phyloP scores from a whole-genome alignment of 2,888 invertebrate species.

The Microctonus brassicae region DNA sequence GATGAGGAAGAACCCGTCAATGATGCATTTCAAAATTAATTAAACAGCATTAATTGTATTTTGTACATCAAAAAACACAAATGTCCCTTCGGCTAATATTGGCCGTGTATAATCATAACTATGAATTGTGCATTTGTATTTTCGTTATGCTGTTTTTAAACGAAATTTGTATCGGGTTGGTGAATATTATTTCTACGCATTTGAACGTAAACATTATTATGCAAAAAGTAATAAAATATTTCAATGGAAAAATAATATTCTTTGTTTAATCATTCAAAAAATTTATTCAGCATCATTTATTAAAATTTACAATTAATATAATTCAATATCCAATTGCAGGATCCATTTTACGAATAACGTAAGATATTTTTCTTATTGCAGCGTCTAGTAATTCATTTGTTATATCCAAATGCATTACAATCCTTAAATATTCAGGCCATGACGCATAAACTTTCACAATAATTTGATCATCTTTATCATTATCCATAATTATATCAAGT shows the following conservation, averaged over 20 bases:
- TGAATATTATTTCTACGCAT: constrained; percentile 8
- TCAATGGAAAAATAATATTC: constrained; percentile 4
- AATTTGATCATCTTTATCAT: constrained; percentile 71
- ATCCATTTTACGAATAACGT: constrained; percentile 78
- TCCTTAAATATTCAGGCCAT: constrained; percentile 74
- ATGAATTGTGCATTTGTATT: constrained; percentile 13
- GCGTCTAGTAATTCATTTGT: constrained; percentile 77
- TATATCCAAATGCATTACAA: constrained; percentile 82
- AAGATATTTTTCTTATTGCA: constrained; percentile 79
- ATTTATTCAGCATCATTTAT: too few relatives aligned
- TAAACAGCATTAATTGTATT: not conserved
- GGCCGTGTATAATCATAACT: not conserved
- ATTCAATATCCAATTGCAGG: too few relatives aligned
- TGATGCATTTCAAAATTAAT: constrained; percentile 66
- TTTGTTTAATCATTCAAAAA: not conserved
- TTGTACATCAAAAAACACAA: constrained; percentile 1
- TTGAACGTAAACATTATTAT: constrained; percentile 28
- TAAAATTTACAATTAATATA: too few relatives aligned
- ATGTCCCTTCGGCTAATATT: not conserved
- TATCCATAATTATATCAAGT: constrained; percentile 69
- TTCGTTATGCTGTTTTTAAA: not conserved
- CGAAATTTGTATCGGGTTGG: not conserved
- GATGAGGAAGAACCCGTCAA: constrained; percentile 77
- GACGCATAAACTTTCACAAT: constrained; percentile 76
- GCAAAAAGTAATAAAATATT: constrained; percentile 37